Evolutionary conservation across 2,113 vertebrate genomes (phyloP).

Genomic region (Tichodroma muraria): DNA sequence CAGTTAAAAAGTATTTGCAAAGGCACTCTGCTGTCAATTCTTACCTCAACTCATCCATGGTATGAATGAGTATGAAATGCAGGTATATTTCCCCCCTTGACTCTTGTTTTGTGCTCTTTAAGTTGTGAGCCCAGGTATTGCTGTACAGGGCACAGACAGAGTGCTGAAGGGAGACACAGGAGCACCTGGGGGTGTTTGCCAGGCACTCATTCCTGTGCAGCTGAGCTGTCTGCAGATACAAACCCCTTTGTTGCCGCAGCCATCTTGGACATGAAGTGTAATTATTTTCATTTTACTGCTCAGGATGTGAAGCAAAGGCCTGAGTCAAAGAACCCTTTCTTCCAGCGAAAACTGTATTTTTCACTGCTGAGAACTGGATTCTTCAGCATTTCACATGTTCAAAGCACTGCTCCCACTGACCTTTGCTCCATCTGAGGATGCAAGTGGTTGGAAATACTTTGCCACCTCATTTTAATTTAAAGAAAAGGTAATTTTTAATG

Average conservation of each 20-base stretch:
- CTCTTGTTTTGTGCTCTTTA: not conserved
- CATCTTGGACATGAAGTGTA: not conserved
- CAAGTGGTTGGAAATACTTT: not conserved
- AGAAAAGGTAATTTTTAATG: not conserved
- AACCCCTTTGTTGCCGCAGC: not conserved
- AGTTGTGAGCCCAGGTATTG: not conserved
- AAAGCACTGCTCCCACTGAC: not conserved
- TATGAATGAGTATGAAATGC: too few species aligned
- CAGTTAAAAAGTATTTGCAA: not conserved
- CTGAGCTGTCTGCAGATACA: not conserved
- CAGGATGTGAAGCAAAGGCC: not conserved
- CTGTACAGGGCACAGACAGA: not conserved
- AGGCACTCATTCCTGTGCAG: not conserved
- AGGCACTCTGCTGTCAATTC: not conserved
- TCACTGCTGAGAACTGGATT: not conserved
- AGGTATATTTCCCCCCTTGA: fast-evolving
- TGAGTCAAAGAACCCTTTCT: not conserved
- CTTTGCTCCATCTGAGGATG: not conserved
- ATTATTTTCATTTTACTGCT: not conserved
- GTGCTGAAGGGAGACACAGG: not conserved
- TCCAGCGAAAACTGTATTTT: not conserved
- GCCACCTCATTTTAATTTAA: not conserved
- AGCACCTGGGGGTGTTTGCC: not conserved
- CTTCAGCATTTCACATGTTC: not conserved
- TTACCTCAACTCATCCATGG: not conserved